Evolutionary conservation across 2,797 vertebrate species (phyloP), one percentile per base, ranked within the genome.

Genomic region (Garrulus glandarius): DNA sequence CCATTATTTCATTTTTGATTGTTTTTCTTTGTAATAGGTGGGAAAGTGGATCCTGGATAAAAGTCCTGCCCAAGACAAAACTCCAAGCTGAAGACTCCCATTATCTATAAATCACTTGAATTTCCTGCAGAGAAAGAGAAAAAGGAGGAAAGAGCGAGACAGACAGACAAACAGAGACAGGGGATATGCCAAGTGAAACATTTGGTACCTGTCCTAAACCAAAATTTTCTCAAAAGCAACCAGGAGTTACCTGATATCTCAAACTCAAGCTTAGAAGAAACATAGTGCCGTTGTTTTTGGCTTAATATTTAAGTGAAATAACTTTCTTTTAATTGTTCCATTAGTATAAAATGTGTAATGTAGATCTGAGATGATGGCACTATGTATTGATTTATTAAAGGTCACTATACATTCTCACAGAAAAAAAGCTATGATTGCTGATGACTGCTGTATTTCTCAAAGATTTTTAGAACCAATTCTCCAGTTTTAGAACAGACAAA

Each of bases 91-190:
- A 98, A 98, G 98, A 97, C 97, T 98, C 98, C 98, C 98, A 97
- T 98, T 97, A 97, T 97, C 97, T 98, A 99, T 99, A 99, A 99
- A 99, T 99, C 98, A 99, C 97, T 97, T 97, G 93, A 95, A 94
- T 96, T 97, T 97, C 96, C 97, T 98, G 97, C 96, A 92, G 95
- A 91, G 95, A 95, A 92, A 94, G 63, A 86, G 92, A 96, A 96
- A 93, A 97, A 94, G 94, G 93, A 94, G 91, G 94, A 80, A 90
- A 94, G 74, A 91, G 53, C 50, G 5, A 95, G 89, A 93, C 63
- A 94, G 96, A 77, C 49, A 95, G 96, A 91, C 89, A 96, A 93
- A 80, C 80, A 94, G 88, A 96, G 80, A 92, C 69, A 92, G 92
- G 80, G 63, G 55, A 81, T 75, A 74, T 80, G 94, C 93, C 93